Conservation (phyloP, 2,888 invertebrate genomes). For the Trichacis sp. region DNA sequence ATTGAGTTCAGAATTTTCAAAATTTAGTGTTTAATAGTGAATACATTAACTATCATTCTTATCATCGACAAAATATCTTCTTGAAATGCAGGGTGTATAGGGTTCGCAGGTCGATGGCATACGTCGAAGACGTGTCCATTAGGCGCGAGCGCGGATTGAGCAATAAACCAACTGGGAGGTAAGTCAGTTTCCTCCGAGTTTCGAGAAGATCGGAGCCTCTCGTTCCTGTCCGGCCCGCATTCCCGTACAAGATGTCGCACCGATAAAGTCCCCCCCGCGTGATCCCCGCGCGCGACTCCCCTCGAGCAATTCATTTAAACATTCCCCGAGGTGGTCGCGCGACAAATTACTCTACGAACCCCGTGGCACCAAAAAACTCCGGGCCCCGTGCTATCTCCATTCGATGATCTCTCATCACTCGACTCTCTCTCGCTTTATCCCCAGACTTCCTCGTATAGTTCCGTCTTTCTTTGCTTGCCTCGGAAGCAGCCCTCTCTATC, state of each 20-base stretch:
- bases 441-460: too few relatives aligned
- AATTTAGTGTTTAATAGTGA: too few relatives aligned
- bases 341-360: conserved; percentile 68
- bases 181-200: conserved; percentile 55
- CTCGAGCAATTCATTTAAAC: conserved; percentile 68
- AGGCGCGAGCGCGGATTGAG: conserved; percentile 66
- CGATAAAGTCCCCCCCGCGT: conserved; percentile 57
- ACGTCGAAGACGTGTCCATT: conserved; percentile 64
- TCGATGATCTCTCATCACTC: conserved; percentile 56
- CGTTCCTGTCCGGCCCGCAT: conserved; percentile 56
- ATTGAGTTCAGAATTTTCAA: too few relatives aligned
- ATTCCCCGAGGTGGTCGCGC: conserved; percentile 69
- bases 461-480: conserved; percentile 17
- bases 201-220: conserved; percentile 33
- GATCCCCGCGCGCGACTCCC: conserved; percentile 39
- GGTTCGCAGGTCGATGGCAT: conserved; percentile 39
- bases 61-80: too few relatives aligned
- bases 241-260: conserved; percentile 69
- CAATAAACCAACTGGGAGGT: conserved; percentile 69
- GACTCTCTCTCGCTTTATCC: conserved; percentile 13
- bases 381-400: conserved; percentile 60
- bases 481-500: conserved; percentile 23
- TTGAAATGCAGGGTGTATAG: too few relatives aligned
- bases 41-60: too few relatives aligned
- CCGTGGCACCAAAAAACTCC: conserved; percentile 46